These are phyloP conservation scores for Epinephelus awoara DNA, from an alignment of 2,797 vertebrate genomes.

Conservation along the genomic window DNA sequence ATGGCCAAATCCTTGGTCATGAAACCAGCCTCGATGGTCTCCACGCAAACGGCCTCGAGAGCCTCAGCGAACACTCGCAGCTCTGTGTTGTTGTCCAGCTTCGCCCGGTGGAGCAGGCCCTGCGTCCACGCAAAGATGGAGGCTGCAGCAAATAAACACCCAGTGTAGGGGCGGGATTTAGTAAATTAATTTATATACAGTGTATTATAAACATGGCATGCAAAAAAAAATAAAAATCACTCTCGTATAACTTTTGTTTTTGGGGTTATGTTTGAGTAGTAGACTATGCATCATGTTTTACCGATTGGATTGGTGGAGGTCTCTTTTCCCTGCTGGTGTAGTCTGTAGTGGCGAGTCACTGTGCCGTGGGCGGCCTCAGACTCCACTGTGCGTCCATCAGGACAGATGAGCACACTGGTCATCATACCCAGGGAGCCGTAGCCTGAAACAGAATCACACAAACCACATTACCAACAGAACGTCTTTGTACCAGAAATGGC, in stretches of 20 bases:
- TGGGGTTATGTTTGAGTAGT: not conserved
- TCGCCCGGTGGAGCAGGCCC: slow-evolving; percentile 94
- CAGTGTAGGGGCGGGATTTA: not conserved
- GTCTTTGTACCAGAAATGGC: too few relatives aligned
- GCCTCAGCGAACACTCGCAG: slow-evolving; percentile 89
- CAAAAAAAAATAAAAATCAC: not conserved
- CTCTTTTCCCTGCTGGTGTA: slow-evolving; percentile 97
- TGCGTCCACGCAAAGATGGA: slow-evolving; percentile 98
- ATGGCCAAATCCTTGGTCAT: slow-evolving; percentile 99
- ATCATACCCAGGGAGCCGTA: slow-evolving; percentile 99
- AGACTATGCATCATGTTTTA: slow-evolving; percentile 57
- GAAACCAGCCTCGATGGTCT: slow-evolving; percentile 97
- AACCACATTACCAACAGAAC: too few relatives aligned
- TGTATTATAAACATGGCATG: not conserved
- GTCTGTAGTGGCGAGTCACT: slow-evolving; percentile 96
- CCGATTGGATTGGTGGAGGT: slow-evolving; percentile 99
- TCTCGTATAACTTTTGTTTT: not conserved
- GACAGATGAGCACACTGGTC: slow-evolving; percentile 97
- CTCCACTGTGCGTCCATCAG: slow-evolving; percentile 96
- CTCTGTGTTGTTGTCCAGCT: slow-evolving; percentile 92
- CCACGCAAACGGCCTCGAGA: slow-evolving; percentile 94
- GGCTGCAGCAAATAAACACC: slow-evolving; percentile 80
- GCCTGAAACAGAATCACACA: slow-evolving; percentile 80
- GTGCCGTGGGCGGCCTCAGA: slow-evolving; percentile 98
- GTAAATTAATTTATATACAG: not conserved